phyloP scores from a whole-genome alignment of 1,140 invertebrate genomes.

The Drosophila tani region DNA sequence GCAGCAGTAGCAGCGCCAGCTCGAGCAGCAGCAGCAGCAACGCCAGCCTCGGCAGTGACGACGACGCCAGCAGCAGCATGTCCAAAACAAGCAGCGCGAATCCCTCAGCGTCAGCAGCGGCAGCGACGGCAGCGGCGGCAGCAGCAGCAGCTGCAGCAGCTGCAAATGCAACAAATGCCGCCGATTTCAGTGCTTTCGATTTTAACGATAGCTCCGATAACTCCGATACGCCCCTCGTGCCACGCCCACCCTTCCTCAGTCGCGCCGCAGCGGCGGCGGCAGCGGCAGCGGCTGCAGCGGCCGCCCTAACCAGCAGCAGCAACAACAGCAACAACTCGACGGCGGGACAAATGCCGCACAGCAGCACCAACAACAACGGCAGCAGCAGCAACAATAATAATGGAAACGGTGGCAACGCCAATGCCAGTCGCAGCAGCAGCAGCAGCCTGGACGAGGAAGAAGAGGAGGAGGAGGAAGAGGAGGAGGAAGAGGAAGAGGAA shows the following conservation, averaged over 20 bases:
- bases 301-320: conserved; percentile 61
- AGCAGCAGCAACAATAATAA: conserved; percentile 43
- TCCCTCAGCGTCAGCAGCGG: conserved; percentile 11
- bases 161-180: conserved; percentile 47
- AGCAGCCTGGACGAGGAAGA: conserved; percentile 58
- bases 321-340: conserved; percentile 47
- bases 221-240: conserved; percentile 78
- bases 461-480: conserved; percentile 44
- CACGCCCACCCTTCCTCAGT: conserved; percentile 77
- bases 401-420: background rate
- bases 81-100: conserved; percentile 45
- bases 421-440: conserved; percentile 28
- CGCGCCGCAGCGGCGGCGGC: conserved; percentile 70
- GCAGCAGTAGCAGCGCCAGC: conserved; percentile 28
- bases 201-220: conserved; percentile 84
- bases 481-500: conserved; percentile 35
- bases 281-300: conserved; percentile 55
- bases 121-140: conserved; percentile 30
- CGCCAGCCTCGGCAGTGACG: conserved; percentile 40
- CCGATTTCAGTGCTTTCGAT: conserved; percentile 83
- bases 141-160: conserved; percentile 38
- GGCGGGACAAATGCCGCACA: conserved; percentile 38
- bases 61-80: conserved; percentile 55
- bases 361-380: conserved; percentile 41
- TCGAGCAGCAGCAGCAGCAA: conserved; percentile 36